Evolutionary conservation across 2,113 vertebrate genomes (phyloP), one percentile per base, ranked within the genome.

Genomic region (Chrysochloris asiatica): DNA sequence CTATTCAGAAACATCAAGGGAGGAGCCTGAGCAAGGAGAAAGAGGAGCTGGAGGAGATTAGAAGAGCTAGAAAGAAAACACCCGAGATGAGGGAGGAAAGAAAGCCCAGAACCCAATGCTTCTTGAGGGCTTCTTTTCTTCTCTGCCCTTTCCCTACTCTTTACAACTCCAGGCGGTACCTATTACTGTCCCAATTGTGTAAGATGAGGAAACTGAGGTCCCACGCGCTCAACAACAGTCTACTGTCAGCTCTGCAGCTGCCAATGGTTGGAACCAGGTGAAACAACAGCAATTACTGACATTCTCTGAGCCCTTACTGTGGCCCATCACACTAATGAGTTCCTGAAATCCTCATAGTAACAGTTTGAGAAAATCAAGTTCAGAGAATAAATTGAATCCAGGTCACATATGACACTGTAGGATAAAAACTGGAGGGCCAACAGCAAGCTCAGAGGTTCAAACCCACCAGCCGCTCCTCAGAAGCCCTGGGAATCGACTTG

Each of bases 241-340:
- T 6, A 28, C 3, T 4, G 9, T 54, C 41, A 41, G 28, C 24
- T 67, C 54, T 41, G n/a, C 16, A 48, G 50, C 61, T 43, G 19
- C 50, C 41, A 10, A 52, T 14, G 33, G 90, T 61, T n/a, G 59
- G 56, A 36, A 59, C 28, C 54, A 30, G n/a, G 47, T 59, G 13
- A 77, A 48, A 77, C 13, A 21, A 54, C 33, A 45, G 41, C 14
- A 0, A 21, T 3, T 30, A 43, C 59, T 24, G 67, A 36, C 30
- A 10, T n/a, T 17, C 12, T 0, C 22, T 30, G 41, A 69, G 56
- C n/a, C 56, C 43, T 9, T 8, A 10, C 22, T 0, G 7, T 19
- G 0, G 30, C 6, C 0, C 22, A 6, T 19, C 10, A 24, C 22
- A 10, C 17, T 8, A 17, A 61, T 2, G 33, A 4, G 16, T 14